Evolutionary conservation across 2,797 vertebrate genomes (phyloP).

Genomic region (Aldrovandia affinis): DNA sequence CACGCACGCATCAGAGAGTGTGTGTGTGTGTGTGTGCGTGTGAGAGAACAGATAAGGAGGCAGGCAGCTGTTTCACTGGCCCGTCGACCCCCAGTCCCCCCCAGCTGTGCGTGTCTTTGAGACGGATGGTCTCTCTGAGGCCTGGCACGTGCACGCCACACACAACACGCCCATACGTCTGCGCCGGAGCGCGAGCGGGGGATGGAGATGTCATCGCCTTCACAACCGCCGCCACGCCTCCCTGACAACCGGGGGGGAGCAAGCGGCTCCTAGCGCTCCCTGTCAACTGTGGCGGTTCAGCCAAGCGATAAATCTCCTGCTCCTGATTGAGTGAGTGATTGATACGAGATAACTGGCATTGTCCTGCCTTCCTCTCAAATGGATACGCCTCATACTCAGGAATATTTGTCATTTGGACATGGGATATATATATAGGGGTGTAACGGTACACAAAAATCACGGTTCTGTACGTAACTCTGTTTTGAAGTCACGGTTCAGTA

Average conservation of each 20-base stretch:
- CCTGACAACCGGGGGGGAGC: background rate
- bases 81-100: constrained; percentile 39
- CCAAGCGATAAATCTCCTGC: no score
- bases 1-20: constrained; percentile 20
- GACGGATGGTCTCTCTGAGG: background rate
- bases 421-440: no score
- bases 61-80: constrained; percentile 54
- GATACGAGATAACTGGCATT: background rate
- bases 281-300: background rate
- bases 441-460: no score
- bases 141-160: background rate
- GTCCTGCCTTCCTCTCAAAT: background rate
- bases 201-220: background rate
- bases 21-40: constrained; percentile 47
- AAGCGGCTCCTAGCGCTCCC: background rate
- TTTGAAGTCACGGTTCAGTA: no score
- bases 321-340: background rate
- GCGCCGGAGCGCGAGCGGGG: background rate
- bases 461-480: no score
- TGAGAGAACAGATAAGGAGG: constrained; percentile 49
- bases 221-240: background rate
- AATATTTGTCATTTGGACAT: no score
- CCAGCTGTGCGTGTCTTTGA: constrained; percentile 8
- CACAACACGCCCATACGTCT: no score
- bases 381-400: no score